Evolutionary conservation across 2,113 vertebrate species (phyloP).

Genomic region (Otus sunia): DNA sequence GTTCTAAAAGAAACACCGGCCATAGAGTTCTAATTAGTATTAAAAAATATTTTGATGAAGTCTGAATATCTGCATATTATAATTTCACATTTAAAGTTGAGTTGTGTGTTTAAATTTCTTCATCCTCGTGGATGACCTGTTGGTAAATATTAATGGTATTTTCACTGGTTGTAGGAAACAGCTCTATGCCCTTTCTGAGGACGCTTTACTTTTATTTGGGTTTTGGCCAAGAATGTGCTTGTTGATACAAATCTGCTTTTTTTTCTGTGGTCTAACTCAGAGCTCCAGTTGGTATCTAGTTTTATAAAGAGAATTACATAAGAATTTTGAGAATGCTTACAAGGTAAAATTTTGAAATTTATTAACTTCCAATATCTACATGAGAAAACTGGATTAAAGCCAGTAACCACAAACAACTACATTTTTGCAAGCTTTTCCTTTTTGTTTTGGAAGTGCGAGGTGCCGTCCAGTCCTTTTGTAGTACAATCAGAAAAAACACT

Average conservation of each 20-base stretch:
- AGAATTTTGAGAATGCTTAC: neutral
- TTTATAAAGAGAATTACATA: neutral
- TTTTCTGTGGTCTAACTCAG: neutral
- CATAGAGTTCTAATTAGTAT: neutral
- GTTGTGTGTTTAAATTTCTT: neutral
- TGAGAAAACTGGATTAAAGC: neutral
- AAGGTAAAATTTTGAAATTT: neutral
- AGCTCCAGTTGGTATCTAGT: neutral
- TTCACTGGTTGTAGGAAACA: neutral
- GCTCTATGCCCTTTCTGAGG: neutral
- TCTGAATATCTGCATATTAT: neutral
- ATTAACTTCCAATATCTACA: neutral
- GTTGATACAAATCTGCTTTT: neutral
- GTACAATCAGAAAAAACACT: neutral
- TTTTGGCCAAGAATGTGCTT: neutral
- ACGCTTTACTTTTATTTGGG: neutral
- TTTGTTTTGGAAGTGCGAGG: neutral
- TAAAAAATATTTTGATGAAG: neutral
- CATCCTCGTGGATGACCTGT: neutral
- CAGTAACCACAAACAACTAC: neutral
- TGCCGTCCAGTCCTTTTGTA: rapidly evolving
- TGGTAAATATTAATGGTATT: neutral
- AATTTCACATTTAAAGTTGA: neutral
- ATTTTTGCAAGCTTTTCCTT: neutral
- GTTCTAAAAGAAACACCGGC: neutral